phyloP scores from a whole-genome alignment of 2,113 vertebrate genomes.

The Microtus pennsylvanicus region DNA sequence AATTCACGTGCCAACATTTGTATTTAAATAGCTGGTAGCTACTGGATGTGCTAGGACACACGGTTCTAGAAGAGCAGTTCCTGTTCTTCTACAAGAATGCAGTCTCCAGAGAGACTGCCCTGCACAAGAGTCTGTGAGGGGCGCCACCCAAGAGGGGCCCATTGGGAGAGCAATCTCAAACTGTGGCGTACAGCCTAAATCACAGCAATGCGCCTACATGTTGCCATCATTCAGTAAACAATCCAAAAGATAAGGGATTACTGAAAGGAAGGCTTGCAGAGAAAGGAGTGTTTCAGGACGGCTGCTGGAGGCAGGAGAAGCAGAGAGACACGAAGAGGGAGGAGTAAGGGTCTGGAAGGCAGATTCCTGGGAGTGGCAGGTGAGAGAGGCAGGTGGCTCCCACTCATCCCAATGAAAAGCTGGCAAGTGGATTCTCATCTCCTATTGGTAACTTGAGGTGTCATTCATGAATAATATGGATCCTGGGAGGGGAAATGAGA shows the following conservation, averaged over 20 bases:
- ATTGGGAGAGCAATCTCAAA: neutral
- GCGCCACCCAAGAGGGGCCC: neutral
- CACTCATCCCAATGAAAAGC: neutral
- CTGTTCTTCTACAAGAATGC: neutral
- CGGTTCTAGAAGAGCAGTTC: neutral
- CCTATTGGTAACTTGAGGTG: neutral
- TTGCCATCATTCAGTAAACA: neutral
- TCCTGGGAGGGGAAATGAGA: neutral
- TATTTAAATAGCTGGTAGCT: too few relatives aligned
- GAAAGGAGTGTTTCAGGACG: neutral
- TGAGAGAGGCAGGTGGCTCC: neutral
- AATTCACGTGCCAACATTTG: too few relatives aligned
- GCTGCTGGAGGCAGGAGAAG: neutral
- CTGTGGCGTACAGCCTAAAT: neutral
- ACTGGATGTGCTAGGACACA: too few relatives aligned
- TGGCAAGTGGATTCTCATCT: neutral
- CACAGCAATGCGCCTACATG: neutral
- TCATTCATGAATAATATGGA: neutral
- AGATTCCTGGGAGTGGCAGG: neutral
- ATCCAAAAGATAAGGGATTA: neutral
- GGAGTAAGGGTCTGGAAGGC: neutral
- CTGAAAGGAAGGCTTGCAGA: neutral
- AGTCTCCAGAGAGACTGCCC: neutral
- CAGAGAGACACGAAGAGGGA: neutral
- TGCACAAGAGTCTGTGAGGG: neutral